These are phyloP conservation scores for Apodemia duryi DNA, from an alignment of 2,888 invertebrate genomes.

Conservation along the genomic window DNA sequence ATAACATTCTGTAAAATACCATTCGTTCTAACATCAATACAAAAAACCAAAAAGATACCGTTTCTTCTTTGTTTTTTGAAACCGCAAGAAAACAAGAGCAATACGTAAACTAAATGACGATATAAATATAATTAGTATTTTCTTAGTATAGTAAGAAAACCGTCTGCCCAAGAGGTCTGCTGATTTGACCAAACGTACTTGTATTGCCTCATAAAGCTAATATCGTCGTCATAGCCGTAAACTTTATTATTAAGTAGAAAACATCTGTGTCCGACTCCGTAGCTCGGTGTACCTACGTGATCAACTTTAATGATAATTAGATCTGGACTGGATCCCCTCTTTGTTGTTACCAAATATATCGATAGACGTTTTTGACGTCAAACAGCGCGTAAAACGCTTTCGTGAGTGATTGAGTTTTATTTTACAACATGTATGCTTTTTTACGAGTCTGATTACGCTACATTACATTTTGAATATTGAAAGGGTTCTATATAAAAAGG, in stretches of 20 bases:
- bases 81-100: neutral
- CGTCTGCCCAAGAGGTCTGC: neutral
- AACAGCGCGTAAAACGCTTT: constrained; percentile 34
- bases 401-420: constrained; percentile 37
- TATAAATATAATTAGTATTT: constrained; percentile 1
- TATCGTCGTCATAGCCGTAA: constrained; percentile 29
- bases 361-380: constrained; percentile 33
- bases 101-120: neutral
- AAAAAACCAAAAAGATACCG: too few relatives aligned
- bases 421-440: constrained; percentile 29
- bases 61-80: too few relatives aligned
- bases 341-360: constrained; percentile 29
- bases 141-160: neutral
- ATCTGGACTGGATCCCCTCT: constrained; percentile 25
- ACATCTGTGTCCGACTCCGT: constrained; percentile 30
- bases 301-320: constrained; percentile 39
- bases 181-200: constrained; percentile 8
- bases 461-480: constrained; percentile 14
- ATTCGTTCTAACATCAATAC: too few relatives aligned
- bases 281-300: constrained; percentile 33
- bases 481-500: constrained; percentile 16
- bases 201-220: constrained; percentile 30
- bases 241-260: constrained; percentile 36
- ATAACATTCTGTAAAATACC: too few relatives aligned
- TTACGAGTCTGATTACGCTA: constrained; percentile 26